Base-by-base conservation (phyloP, 2,888 invertebrate species). In the Andrena fulva region DNA sequence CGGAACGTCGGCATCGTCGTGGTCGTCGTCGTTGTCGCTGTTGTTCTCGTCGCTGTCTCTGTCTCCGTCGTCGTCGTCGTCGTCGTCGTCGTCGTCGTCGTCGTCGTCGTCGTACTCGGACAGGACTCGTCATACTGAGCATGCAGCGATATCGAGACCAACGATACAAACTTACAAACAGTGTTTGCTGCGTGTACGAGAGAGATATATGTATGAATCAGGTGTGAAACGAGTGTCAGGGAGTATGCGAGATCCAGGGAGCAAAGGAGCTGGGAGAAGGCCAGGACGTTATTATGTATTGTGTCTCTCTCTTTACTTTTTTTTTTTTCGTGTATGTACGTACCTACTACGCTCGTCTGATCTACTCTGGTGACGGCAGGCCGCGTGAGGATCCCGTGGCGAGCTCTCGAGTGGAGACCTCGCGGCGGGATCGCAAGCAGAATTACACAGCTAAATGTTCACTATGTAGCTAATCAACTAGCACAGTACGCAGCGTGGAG, bases 111-210 rank as follows among this genome's bases (percentile, higher is more conserved):
- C 92, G 89, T 91, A 92, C 92, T 92, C 91, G 92, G 90, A 88
- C 90, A 90, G 86, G 87, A 89, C 87, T 91, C 88, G 87, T 71
- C 62, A 72, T 82, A 84, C 84, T 80, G 82, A 89, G 89, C 93
- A 93, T 93, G 93, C 93, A 93, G 89, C 90, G 89, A 89, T 90
- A 76, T 83, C 75, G 86, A 91, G 90, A 91, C 91, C 92, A 92
- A 91, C 89, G 88, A 90, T 91, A 91, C 90, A 89, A 90, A 83
- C 72, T 86, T 82, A 90, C 87, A 77, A 91, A 91, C 87, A 90
- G 89, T 91, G 90, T 91, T 88, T 88, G 80, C 81, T 85, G 74
- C 85, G 87, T 87, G 83, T 87, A 80, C 79, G 78, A 81, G 77
- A 85, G 77, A 76, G 74, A 79, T 74, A 79, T 73, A 75, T 75